Percentiles rank a stretch among this genome's conserved stretches.
Conservation (phyloP, 2,888 invertebrate genomes). For the Octonoba sinensis region DNA sequence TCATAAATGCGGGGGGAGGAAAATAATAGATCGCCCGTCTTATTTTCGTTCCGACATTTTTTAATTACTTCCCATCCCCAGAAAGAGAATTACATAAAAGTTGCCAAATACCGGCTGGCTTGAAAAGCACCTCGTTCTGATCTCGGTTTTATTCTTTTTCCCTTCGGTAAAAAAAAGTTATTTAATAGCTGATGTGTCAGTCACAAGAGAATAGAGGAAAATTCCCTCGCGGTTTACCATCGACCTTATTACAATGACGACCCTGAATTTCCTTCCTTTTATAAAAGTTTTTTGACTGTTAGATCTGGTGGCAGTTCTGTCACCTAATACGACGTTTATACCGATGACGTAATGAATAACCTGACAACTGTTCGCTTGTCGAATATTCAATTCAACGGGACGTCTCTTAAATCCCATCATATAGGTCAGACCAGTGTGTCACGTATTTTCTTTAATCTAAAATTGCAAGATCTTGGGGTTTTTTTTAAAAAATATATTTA, state of each 20-base stretch:
- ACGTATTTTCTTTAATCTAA: too few relatives aligned
- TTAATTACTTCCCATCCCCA: constrained; percentile 24
- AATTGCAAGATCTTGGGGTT: too few relatives aligned
- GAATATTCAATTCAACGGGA: too few relatives aligned
- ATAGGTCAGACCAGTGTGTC: too few relatives aligned
- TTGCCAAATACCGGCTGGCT: constrained; percentile 26
- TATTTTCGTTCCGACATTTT: constrained; percentile 8
- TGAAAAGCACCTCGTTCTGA: constrained; percentile 26
- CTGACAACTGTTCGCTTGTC: too few relatives aligned
- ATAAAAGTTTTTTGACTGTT: too few relatives aligned
- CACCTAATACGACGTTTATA: too few relatives aligned
- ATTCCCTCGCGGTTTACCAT: neutral
- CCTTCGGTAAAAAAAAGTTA: neutral
- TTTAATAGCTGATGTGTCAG: constrained; percentile 21
- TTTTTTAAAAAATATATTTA: too few relatives aligned
- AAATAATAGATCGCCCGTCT: constrained; percentile 2
- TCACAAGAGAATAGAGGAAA: constrained; percentile 10
- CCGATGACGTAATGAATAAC: too few relatives aligned
- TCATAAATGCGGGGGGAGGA: neutral
- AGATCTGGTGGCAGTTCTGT: too few relatives aligned
- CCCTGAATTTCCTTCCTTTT: constrained; percentile 21
- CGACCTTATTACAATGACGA: constrained; percentile 20
- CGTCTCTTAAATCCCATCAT: too few relatives aligned
- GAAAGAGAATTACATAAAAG: constrained; percentile 15
- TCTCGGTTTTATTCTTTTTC: constrained; percentile 7